A percentile compares a stretch with the other conserved stretches of the same genome.
phyloP scores from a whole-genome alignment of 2,888 invertebrate species.

The Parapristionchus giblindavisi region DNA sequence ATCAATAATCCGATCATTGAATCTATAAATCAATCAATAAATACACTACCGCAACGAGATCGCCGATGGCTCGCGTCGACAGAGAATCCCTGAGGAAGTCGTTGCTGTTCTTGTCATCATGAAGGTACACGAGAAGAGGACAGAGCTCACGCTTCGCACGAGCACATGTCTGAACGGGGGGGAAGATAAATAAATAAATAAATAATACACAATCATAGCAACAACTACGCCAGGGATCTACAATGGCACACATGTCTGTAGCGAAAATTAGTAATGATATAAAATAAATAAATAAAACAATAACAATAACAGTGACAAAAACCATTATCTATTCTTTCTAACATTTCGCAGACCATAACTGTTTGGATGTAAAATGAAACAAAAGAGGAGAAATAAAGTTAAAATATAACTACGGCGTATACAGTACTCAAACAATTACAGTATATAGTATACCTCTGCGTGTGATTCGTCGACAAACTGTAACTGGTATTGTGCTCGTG shows the following conservation, averaged over 20 bases:
- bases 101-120: conserved; percentile 7
- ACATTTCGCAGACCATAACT: no score
- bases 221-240: no score
- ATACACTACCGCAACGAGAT: conserved; percentile 2
- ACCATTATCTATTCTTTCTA: no score
- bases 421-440: neutral
- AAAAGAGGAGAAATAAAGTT: neutral
- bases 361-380: neutral
- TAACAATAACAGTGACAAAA: no score
- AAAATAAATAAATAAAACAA: no score
- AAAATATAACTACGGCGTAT: neutral
- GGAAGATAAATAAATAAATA: neutral
- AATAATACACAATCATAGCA: neutral
- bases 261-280: no score
- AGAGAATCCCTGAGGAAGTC: conserved; percentile 31
- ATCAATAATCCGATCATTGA: neutral
- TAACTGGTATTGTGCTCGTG: neutral
- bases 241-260: no score
- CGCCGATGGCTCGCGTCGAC: conserved; percentile 5
- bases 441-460: conserved; percentile 9
- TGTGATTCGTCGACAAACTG: conserved; percentile 2
- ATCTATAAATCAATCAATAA: neutral
- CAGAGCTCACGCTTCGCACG: conserved; percentile 32
- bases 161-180: conserved; percentile 12
- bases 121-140: conserved; percentile 19